phyloP scores from a whole-genome alignment of 2,888 invertebrate genomes.

The Bembecia ichneumoniformis region DNA sequence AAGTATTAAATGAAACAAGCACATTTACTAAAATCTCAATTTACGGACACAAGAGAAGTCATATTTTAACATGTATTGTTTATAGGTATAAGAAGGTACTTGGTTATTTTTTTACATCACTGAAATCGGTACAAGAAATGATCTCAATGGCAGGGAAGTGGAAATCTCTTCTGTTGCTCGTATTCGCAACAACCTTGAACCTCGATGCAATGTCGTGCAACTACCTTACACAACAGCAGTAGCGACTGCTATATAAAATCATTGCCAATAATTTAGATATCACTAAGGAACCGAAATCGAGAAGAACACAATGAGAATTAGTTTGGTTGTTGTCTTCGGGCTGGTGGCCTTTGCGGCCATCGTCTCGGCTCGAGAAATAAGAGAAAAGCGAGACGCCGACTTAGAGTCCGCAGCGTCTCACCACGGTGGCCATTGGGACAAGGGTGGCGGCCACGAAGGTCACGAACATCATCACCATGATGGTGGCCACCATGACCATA shows the following conservation, averaged over 20 bases:
- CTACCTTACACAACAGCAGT: not conserved
- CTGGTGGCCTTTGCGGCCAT: constrained; percentile 63
- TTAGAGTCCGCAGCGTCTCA: constrained; percentile 65
- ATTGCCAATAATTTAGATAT: constrained; percentile 36
- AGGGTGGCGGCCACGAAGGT: constrained; percentile 75
- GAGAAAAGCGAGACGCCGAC: constrained; percentile 62
- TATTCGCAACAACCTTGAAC: not conserved
- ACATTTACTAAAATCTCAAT: too few species aligned
- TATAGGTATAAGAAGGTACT: too few species aligned
- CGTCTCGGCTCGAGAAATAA: constrained; percentile 62
- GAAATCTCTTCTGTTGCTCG: not conserved
- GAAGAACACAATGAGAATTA: constrained; percentile 44
- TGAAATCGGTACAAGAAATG: not conserved
- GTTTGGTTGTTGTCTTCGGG: constrained; percentile 41
- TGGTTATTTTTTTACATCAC: not conserved
- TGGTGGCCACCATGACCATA: constrained; percentile 76
- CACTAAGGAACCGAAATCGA: constrained; percentile 43
- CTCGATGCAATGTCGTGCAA: not conserved
- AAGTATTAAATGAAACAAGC: too few species aligned
- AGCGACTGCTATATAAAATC: constrained; percentile 51
- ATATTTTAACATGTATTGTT: too few species aligned
- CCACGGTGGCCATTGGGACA: constrained; percentile 40
- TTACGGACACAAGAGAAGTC: too few species aligned
- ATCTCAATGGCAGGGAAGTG: not conserved
- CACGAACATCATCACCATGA: constrained; percentile 75